Percentiles rank a stretch among this genome's conserved stretches.
Evolutionary conservation across 1,140 invertebrate species (phyloP).

Genomic region (Notospermus geniculatus): DNA sequence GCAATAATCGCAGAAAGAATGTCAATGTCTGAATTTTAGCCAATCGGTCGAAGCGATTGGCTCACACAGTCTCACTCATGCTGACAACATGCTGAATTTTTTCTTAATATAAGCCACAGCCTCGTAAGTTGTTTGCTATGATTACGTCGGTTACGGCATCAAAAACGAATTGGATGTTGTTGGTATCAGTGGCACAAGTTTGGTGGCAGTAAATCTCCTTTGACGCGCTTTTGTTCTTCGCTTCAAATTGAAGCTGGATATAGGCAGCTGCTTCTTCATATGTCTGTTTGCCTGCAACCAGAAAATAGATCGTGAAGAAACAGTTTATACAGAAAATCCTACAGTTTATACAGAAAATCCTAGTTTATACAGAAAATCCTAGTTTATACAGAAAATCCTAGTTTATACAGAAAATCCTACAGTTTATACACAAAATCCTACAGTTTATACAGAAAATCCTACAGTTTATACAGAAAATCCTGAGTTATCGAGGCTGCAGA

Average conservation of each 20-base stretch:
- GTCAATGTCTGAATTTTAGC: too few relatives aligned
- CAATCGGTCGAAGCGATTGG: slow-evolving; percentile 3
- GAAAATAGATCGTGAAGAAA: too few relatives aligned
- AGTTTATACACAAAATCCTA: too few relatives aligned
- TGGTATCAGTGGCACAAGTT: slow-evolving; percentile 99
- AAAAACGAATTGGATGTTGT: slow-evolving; percentile 99
- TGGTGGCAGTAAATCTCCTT: slow-evolving; percentile 99
- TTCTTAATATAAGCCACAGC: slow-evolving; percentile 94
- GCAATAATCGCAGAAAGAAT: too few relatives aligned
- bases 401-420: too few relatives aligned
- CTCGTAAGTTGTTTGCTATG: slow-evolving; percentile 98
- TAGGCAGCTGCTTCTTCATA: slow-evolving; percentile 98
- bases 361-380: too few relatives aligned
- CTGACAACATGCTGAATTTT: not conserved
- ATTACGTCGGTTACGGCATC: slow-evolving; percentile 99
- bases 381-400: too few relatives aligned
- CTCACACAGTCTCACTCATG: slow-evolving; percentile 2
- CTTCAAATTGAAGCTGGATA: slow-evolving; percentile 99
- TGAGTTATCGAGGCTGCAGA: too few relatives aligned
- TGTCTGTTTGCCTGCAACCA: slow-evolving; percentile 84
- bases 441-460: too few relatives aligned
- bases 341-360: too few relatives aligned
- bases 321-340: too few relatives aligned
- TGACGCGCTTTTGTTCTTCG: slow-evolving; percentile 95
- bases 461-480: too few relatives aligned